A percentile compares a stretch with the other conserved stretches of the same genome.
These are phyloP conservation scores for Tichodroma muraria DNA, from an alignment of 2,113 vertebrate genomes.

Conservation along the genomic window DNA sequence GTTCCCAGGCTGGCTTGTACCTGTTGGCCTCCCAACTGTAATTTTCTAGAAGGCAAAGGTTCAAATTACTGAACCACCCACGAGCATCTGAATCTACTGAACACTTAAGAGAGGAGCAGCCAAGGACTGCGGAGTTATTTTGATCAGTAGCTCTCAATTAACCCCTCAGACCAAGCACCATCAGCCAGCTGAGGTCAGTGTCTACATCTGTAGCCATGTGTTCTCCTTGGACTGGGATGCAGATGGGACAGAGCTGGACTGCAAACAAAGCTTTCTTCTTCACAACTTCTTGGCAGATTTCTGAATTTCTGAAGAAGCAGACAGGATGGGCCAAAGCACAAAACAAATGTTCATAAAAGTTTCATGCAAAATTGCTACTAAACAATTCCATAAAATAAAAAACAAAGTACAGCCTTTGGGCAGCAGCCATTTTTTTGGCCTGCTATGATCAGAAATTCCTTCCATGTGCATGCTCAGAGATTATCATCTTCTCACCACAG, in stretches of 20 bases:
- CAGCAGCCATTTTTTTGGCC: neutral
- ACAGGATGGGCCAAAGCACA: neutral
- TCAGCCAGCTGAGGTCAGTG: neutral
- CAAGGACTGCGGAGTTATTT: neutral
- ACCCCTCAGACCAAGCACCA: neutral
- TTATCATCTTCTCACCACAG: neutral
- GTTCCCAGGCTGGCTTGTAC: neutral
- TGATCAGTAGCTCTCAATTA: neutral
- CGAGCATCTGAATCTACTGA: neutral
- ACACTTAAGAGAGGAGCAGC: neutral
- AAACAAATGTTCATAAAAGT: neutral
- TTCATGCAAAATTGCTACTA: neutral
- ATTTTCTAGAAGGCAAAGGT: conserved; percentile 1
- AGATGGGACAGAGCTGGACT: neutral
- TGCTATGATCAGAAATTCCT: neutral
- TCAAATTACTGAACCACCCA: neutral
- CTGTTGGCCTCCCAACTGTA: neutral
- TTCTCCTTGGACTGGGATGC: neutral
- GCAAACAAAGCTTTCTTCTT: neutral
- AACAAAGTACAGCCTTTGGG: neutral
- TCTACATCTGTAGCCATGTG: neutral
- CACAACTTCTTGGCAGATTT: neutral
- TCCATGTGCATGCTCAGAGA: neutral
- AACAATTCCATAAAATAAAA: neutral
- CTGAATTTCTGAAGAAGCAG: neutral